Base-by-base conservation (phyloP, 2,113 vertebrate genomes). In the Tachysurus fulvidraco region DNA sequence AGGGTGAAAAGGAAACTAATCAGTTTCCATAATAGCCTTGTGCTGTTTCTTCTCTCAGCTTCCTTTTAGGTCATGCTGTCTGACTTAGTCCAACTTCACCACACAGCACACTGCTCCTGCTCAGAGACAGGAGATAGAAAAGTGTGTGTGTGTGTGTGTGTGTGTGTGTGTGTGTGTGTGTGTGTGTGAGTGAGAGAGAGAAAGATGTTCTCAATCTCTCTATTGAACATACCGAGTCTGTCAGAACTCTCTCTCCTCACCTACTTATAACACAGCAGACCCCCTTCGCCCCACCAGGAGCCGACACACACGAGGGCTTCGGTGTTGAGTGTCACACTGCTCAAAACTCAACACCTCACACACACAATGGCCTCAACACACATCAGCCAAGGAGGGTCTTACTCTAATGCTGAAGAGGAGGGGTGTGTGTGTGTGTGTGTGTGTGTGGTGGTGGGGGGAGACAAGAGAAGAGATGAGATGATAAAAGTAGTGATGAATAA, bases 211-310 rank as follows among this genome's bases (percentile, higher is more conserved):
- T 10, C 14, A 64, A 28, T 21, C 25, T 41, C 16, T n/a, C 36
- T n/a, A 10, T 69, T 86, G 41, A 79, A 78, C 60, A 85, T 62
- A 44, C 52, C 14, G 0, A 41, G 60, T 55, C 21, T 67, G 54
- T 73, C 83, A 84, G 46, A 71, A 21, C 50, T n/a, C 76, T 86
- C 74, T 86, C 76, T 81, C 85, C 85, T 60, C 85, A 60, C 85
- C 78, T 86, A 81, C 50, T 86, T 78, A 86, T 86, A 81, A 86
- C 78, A 81, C 30, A 19, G 23, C 52, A 60, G 67, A 55, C 77
- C 54, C 52, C n/a, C 30, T 36, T 65, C 5, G 23, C 25, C 50
- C 76, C 64, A 21, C 13, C 30, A 81, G 21, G 28, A 44, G 11
- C 36, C 1, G 16, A 76, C 73, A 25, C 73, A 76, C 21, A 86